Base-by-base conservation (phyloP, 1,140 invertebrate species). In the Artemia franciscana region DNA sequence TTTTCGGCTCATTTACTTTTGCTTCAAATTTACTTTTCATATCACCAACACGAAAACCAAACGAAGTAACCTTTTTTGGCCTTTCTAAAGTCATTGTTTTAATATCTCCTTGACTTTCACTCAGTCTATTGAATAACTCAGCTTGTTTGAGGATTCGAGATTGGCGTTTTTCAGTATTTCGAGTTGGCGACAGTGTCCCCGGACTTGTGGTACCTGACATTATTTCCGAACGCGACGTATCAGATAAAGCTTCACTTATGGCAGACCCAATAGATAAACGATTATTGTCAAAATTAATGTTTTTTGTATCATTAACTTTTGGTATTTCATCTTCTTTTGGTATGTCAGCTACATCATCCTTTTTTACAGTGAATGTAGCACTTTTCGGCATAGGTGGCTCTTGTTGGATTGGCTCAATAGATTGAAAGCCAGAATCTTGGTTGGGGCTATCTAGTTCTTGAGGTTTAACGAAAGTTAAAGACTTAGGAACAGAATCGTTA, bases 31-130 rank as follows among this genome's bases (percentile, higher is more conserved):
- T 51, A 18, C 63, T 51, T n/a, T 61, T 60, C 56, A 62, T 62
- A 30, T 61, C 65, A 25, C 60, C 60, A 24, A 62, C 26, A 51
- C 61, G 60, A 23, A 63, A 61, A 18, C 63, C 57, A 57, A 51
- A 61, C 21, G 60, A 58, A 24, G 64, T 65, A 30, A 65, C 65
- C 57, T 65, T 65, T 58, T 65, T 65, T 24, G 65, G 65, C 4
- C 65, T 26, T 59, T 65, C 65, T 59, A 65, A 28, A 23, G 65
- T 65, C 63, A 64, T 64, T 24, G 68, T 82, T 82, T 68, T 84
- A 82, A 69, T 84, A 83, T 59, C 84, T 82, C 64, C 81, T 79
- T 0, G 82, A 84, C 56, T 78, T 76, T 62, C 82, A 74, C 60
- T 81, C 75, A 63, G 80, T 78, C 24, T 61, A 63, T 63, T 60